Base-by-base conservation (phyloP, 2,888 invertebrate genomes). In the Melanargia galathea region DNA sequence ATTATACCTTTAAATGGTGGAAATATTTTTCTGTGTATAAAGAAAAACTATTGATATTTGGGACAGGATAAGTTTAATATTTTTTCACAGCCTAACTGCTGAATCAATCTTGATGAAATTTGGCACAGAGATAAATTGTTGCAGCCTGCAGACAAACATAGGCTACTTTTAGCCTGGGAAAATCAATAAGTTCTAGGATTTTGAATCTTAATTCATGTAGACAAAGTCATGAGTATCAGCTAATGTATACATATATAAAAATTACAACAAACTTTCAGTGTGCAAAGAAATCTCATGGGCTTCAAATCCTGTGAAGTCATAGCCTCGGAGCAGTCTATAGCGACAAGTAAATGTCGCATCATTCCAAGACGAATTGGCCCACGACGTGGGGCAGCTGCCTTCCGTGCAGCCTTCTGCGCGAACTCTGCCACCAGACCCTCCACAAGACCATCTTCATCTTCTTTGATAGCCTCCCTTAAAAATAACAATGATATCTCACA, bases 261-360 rank as follows among this genome's bases (percentile, higher is more conserved):
- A 43, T 2, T 43, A 16, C 24, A 51, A 68, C 60, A 58, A 82
- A 97, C 97, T 93, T 98, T 98, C 2, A 97, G 80, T 4, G 97
- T 95, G 76, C 98, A 97, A 3, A 97, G 79, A 69, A 98, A 94
- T 69, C 99, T 91, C 3, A 97, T 97, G 0, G 99, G 99, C 86
- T 98, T 99, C 54, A 99, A 92, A 88, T 99, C 99, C 78, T 98
- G 98, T 73, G 96, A 96, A 43, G 94, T 93, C 99, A 99, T 99
- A 1, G 97, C 94, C 77, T 97, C 96, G 0, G 99, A 99, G 81
- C 97, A 96, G 84, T 99, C 99, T 2, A 99, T 86, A 22, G 99
- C 94, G 2, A 99, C 86, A 78, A 95, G 97, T 61, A 99, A 84
- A 86, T 99, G 99, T 54, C 99, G 93, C 99, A 99, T 99, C 98